Percentiles rank a stretch among this genome's conserved stretches.
Conservation (phyloP, 2,797 vertebrate species). For the Lycodopsis pacificus region DNA sequence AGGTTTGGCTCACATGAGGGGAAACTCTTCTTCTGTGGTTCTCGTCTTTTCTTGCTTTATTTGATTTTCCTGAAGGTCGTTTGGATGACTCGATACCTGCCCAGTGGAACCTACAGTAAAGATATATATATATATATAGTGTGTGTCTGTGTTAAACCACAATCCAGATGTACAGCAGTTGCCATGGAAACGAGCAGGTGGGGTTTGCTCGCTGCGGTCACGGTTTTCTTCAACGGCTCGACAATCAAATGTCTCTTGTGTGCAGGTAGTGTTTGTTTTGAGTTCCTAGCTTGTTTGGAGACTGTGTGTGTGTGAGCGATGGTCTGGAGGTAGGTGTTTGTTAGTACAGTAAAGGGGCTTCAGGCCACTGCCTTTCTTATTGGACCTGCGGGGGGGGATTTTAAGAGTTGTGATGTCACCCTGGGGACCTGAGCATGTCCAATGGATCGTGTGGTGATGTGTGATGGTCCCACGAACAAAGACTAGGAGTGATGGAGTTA, state of each 20-base stretch:
- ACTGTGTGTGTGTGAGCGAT: conserved; percentile 21
- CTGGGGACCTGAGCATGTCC: conserved; percentile 22
- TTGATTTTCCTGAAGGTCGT: conserved; percentile 43
- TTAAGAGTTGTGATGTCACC: conserved; percentile 37
- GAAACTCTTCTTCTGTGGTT: not conserved
- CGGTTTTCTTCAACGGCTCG: conserved; percentile 50
- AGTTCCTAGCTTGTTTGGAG: conserved; percentile 24
- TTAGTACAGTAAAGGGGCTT: conserved; percentile 58
- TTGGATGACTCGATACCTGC: conserved; percentile 39
- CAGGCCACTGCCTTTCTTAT: conserved; percentile 2
- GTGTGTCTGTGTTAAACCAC: not conserved
- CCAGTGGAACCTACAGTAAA: conserved; percentile 37
- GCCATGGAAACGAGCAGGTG: conserved; percentile 68
- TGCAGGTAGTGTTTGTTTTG: conserved; percentile 41
- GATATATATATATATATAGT: not conserved
- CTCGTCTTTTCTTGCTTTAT: not conserved
- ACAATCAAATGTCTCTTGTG: conserved; percentile 60
- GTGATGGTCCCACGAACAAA: conserved; percentile 12
- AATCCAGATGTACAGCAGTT: conserved; percentile 68
- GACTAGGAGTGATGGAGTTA: not conserved
- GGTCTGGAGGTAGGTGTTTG: conserved; percentile 77
- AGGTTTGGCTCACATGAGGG: conserved; percentile 34
- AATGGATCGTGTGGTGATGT: conserved; percentile 9
- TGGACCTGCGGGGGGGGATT: conserved; percentile 1
- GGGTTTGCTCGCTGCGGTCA: conserved; percentile 53